Evolutionary conservation across 2,797 vertebrate species (phyloP).

Genomic region (Rhodeus uyekii): DNA sequence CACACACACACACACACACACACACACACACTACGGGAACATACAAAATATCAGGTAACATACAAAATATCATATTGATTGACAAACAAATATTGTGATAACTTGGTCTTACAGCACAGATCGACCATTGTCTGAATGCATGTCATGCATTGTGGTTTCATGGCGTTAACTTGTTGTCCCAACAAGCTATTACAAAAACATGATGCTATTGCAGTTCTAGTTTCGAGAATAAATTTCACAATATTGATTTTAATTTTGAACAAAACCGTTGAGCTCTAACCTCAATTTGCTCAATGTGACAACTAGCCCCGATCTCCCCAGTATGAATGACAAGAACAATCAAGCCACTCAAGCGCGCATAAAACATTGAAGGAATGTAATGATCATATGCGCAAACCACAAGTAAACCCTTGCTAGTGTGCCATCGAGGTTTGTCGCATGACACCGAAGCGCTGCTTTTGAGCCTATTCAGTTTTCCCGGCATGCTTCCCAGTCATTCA

Average conservation of each 20-base stretch:
- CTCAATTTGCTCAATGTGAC: neutral
- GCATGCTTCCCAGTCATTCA: constrained; percentile 55
- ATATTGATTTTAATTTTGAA: neutral
- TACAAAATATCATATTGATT: neutral
- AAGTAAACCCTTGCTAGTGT: constrained; percentile 54
- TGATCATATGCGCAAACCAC: constrained; percentile 45
- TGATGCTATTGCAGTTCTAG: neutral
- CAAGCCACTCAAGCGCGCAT: neutral
- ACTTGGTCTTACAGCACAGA: neutral
- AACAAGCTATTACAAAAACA: neutral
- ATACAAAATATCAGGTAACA: too few species aligned
- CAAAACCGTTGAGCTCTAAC: neutral
- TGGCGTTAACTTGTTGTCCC: neutral
- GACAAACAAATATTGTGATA: neutral
- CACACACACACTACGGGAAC: too few species aligned
- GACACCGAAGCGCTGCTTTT: constrained; percentile 51
- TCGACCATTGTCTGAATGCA: neutral
- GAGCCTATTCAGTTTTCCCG: constrained; percentile 49
- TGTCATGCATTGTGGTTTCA: too few species aligned
- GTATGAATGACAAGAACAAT: neutral
- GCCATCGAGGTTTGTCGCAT: constrained; percentile 28
- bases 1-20: too few species aligned
- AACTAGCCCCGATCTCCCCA: neutral
- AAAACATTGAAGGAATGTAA: constrained; percentile 48
- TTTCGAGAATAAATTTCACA: neutral